These are phyloP conservation scores for Etheostoma cragini DNA, from an alignment of 2,113 vertebrate genomes.

Conservation along the genomic window DNA sequence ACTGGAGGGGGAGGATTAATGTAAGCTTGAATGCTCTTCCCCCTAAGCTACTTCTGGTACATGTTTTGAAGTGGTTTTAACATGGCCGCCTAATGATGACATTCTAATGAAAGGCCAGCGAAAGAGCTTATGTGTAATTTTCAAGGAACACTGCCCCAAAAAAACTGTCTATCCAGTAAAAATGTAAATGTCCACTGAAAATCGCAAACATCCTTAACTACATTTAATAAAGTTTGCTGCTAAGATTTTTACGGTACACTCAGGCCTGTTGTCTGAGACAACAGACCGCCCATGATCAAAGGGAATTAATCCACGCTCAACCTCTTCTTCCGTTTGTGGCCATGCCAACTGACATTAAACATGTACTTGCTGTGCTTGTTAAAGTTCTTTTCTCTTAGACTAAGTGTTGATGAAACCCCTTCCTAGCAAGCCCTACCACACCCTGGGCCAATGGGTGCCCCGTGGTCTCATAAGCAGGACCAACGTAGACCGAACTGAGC, in stretches of 20 bases:
- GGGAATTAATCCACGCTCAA: conserved; percentile 27
- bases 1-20: conserved; percentile 21
- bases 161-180: conserved; percentile 30
- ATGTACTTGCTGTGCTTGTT: conserved; percentile 42
- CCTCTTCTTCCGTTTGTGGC: conserved; percentile 19
- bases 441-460: conserved; percentile 41
- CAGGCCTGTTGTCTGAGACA: conserved; percentile 24
- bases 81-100: conserved; percentile 65
- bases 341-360: conserved; percentile 39
- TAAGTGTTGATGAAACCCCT: conserved; percentile 44
- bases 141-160: conserved; percentile 18
- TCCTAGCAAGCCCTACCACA: conserved; percentile 41
- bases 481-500: conserved; percentile 23
- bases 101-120: conserved; percentile 66
- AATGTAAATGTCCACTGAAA: conserved; percentile 36
- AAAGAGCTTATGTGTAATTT: conserved; percentile 67
- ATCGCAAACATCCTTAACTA: conserved; percentile 13
- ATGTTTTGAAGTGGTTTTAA: conserved; percentile 58
- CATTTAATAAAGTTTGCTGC: conserved; percentile 8
- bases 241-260: conserved; percentile 17
- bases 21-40: conserved; percentile 28
- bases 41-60: conserved; percentile 32
- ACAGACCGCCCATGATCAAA: conserved; percentile 37
- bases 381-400: conserved; percentile 46
- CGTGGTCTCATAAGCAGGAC: conserved; percentile 40